These are phyloP conservation scores for Drosophila austrosaltans DNA, from an alignment of 2,888 invertebrate genomes.

Conservation along the genomic window DNA sequence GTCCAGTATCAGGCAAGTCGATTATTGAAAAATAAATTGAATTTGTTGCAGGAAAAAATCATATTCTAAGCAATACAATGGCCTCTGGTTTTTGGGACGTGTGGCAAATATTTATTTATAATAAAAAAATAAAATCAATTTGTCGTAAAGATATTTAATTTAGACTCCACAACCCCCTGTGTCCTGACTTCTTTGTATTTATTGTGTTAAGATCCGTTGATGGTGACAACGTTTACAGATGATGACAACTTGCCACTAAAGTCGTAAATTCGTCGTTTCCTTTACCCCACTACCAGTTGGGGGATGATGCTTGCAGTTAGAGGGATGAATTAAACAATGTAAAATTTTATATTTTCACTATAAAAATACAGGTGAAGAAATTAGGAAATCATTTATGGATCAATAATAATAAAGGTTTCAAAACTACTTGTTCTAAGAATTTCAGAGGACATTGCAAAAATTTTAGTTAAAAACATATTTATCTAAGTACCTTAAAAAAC, in stretches of 20 bases:
- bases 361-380: not conserved
- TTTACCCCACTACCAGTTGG: not conserved
- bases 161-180: constrained; percentile 31
- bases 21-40: constrained; percentile 76
- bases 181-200: not conserved
- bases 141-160: constrained; percentile 72
- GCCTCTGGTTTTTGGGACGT: constrained; percentile 2
- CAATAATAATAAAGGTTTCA: no score
- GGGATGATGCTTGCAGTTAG: not conserved
- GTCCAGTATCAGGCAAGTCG: constrained; percentile 45
- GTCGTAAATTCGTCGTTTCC: constrained; percentile 16
- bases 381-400: not conserved
- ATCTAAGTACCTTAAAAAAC: no score
- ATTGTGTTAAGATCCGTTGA: constrained; percentile 11
- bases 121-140: constrained; percentile 65
- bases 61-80: constrained; percentile 67
- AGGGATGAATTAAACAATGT: constrained; percentile 10
- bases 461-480: no score
- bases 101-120: constrained; percentile 57
- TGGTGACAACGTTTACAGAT: constrained; percentile 13
- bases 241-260: constrained; percentile 7
- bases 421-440: no score
- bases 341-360: not conserved
- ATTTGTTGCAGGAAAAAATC: constrained; percentile 46
- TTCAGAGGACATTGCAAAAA: no score